phyloP scores from a whole-genome alignment of 1,140 invertebrate species.

The Vollenhovia emeryi region DNA sequence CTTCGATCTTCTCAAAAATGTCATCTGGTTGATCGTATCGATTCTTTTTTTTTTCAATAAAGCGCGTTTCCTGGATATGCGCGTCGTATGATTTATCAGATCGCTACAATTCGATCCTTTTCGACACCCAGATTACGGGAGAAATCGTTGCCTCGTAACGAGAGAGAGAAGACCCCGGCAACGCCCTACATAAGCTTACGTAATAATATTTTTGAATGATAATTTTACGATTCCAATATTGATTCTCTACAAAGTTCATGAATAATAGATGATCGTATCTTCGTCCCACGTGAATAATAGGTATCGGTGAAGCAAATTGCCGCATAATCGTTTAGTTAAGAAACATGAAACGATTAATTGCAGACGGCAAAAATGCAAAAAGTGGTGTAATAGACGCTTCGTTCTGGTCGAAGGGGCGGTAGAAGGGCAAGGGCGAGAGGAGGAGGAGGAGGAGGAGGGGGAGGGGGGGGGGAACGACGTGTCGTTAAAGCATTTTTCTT shows the following conservation, averaged over 20 bases:
- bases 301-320: conserved; percentile 19
- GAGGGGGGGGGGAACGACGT: not conserved
- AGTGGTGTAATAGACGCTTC: conserved; percentile 11
- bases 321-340: conserved; percentile 29
- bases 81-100: conserved; percentile 15
- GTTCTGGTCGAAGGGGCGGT: conserved; percentile 18
- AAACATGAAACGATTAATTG: conserved; percentile 28
- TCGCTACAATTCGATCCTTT: conserved; percentile 14
- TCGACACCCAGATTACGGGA: not conserved
- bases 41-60: conserved; percentile 7
- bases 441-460: too few relatives aligned
- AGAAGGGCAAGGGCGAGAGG: too few relatives aligned
- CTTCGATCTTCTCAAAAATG: conserved; percentile 14
- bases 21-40: not conserved
- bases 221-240: conserved; percentile 2
- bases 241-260: not conserved
- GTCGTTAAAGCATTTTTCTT: conserved; percentile 46
- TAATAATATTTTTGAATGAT: not conserved
- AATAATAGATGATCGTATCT: conserved; percentile 21
- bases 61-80: not conserved
- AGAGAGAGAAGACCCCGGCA: not conserved
- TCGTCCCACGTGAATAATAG: not conserved
- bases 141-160: not conserved
- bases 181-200: not conserved
- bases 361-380: conserved; percentile 1